Evolutionary conservation across 64 coral and sea anemone species (phyloP), one percentile per base, ranked within the genome.

Genomic region (Catalaphyllia jardinei): DNA sequence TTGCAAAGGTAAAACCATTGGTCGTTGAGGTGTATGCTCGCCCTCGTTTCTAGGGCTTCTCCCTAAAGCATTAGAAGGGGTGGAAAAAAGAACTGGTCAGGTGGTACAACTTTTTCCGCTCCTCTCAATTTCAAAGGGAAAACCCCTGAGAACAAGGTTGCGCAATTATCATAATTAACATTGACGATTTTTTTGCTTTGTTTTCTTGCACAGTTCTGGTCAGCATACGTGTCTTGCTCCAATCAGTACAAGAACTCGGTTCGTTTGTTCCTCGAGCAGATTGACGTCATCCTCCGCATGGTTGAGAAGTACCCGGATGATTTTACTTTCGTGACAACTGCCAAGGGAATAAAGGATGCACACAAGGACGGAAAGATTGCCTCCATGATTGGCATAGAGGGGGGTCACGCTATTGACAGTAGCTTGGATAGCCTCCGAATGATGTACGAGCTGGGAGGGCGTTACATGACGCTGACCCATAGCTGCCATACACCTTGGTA

Each of bases 171-270:
- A 4, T 46, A 46, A 46, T 4, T 46, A 46, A 46, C 42, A 4
- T 6, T 46, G 42, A 46, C 42, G 42, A 46, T 46, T 46, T 46
- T 46, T 46, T 35, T 35, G 42, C 3, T 20, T 6, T 62, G 11
- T 49, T 50, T 75, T 62, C 17, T 61, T 30, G 25, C 61, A n/a
- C 65, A 96, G 94, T 96, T 96, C 16, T 96, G 94, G 94, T 79
- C 94, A 86, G 94, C 94, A 15, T 96, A 80, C 67, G 94, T 92
- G 5, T 73, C 60, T 30, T 96, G 94, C 33, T 31, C 14, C 4
- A 96, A 96, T 57, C 94, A 96, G 59, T 96, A 86, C 86, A 96
- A 92, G 79, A 92, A 96, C 79, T 73, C 94, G 16, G 94, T 96
- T 28, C 90, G 94, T 17, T 64, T 96, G 79, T 92, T 92, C 60